A percentile compares a stretch with the other conserved stretches of the same genome.
Conservation (phyloP, 2,888 invertebrate species). For the Nowickia ferox region DNA sequence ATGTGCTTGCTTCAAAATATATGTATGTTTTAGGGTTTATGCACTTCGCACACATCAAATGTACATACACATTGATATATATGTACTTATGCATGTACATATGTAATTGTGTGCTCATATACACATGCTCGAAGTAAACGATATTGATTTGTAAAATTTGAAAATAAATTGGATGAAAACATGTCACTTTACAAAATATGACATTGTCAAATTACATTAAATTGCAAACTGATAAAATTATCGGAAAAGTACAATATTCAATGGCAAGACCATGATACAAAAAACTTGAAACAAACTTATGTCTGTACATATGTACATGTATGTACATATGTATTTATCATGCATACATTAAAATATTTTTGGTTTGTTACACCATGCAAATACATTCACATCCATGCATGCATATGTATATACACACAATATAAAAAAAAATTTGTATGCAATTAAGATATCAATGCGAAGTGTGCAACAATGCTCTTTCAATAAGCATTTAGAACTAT, state of each 20-base stretch:
- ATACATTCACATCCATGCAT: neutral
- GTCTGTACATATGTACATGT: neutral
- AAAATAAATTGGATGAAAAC: constrained; percentile 60
- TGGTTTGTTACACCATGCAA: neutral
- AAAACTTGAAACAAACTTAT: neutral
- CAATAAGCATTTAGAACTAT: too few species aligned
- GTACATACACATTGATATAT: neutral
- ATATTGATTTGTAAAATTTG: constrained; percentile 59
- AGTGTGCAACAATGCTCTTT: too few species aligned
- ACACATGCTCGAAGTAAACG: constrained; percentile 23
- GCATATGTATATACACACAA: too few species aligned
- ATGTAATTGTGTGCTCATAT: neutral
- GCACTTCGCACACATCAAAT: neutral
- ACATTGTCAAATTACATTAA: constrained; percentile 54
- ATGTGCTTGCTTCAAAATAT: neutral
- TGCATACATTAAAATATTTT: neutral
- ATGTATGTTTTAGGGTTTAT: constrained; percentile 1
- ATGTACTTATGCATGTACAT: neutral
- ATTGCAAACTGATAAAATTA: constrained; percentile 51
- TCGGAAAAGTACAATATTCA: constrained; percentile 32
- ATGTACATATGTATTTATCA: neutral
- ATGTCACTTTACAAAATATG: constrained; percentile 62
- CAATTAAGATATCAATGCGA: neutral
- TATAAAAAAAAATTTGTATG: neutral
- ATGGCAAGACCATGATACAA: neutral